Evolutionary conservation across 2,888 invertebrate genomes (phyloP).

Genomic region (Gonocerus acuteangulatus): DNA sequence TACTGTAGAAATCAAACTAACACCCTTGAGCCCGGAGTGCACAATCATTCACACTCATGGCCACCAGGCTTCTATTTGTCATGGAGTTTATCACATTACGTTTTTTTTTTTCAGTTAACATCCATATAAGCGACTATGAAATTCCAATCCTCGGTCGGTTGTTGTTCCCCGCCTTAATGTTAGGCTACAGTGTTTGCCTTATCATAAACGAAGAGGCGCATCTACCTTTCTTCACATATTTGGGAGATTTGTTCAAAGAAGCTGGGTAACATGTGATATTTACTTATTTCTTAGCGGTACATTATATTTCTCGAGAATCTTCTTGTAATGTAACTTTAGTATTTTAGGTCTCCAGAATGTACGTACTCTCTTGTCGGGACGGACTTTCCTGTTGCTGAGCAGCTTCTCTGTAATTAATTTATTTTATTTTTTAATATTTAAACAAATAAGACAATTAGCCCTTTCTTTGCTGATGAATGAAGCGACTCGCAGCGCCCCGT

Average conservation of each 20-base stretch:
- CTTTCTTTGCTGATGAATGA: too few species aligned
- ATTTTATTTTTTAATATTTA: neutral
- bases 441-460: neutral
- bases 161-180: constrained; percentile 12
- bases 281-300: neutral
- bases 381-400: constrained; percentile 12
- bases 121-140: constrained; percentile 4
- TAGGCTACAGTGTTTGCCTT: constrained; percentile 17
- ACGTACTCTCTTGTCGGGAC: constrained; percentile 17
- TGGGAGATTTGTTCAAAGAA: constrained; percentile 22
- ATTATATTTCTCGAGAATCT: neutral
- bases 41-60: too few species aligned
- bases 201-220: constrained; percentile 12
- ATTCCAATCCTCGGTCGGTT: constrained; percentile 20
- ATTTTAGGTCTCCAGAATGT: constrained; percentile 10
- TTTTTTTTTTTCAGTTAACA: constrained; percentile 8
- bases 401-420: constrained; percentile 11
- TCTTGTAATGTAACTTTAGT: neutral
- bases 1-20: too few species aligned
- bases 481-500: too few species aligned
- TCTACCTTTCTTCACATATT: constrained; percentile 18
- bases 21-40: too few species aligned
- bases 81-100: too few species aligned
- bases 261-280: constrained; percentile 2
- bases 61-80: too few species aligned